Conservation (phyloP, 2,888 invertebrate species). For the Melanotus villosus region DNA sequence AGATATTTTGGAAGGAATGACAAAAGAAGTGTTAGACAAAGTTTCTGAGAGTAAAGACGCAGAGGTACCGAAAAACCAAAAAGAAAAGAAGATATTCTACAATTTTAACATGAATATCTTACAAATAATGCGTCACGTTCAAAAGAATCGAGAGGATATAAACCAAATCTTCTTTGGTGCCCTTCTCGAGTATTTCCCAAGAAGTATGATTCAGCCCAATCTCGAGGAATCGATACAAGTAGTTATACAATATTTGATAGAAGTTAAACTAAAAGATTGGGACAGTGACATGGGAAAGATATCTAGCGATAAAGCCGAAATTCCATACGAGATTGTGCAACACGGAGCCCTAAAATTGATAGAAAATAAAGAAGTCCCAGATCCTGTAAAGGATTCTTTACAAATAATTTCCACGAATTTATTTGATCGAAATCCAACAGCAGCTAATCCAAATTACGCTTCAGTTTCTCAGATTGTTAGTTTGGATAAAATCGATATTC, state of each 20-base stretch:
- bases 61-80: neutral
- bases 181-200: neutral
- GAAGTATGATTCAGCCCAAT: neutral
- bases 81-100: neutral
- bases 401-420: neutral
- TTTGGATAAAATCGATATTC: neutral
- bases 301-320: neutral
- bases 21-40: neutral
- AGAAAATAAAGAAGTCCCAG: neutral
- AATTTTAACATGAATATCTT: neutral
- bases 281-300: neutral
- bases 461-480: neutral
- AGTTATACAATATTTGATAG: neutral
- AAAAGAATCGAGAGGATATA: neutral
- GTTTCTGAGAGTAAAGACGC: neutral
- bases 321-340: neutral
- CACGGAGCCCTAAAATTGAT: neutral
- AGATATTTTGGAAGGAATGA: neutral
- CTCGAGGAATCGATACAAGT: neutral
- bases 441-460: neutral
- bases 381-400: neutral
- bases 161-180: neutral
- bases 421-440: neutral
- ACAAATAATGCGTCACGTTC: neutral
- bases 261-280: neutral